Conservation (phyloP, 2,113 vertebrate genomes). For the Microtus pennsylvanicus region DNA sequence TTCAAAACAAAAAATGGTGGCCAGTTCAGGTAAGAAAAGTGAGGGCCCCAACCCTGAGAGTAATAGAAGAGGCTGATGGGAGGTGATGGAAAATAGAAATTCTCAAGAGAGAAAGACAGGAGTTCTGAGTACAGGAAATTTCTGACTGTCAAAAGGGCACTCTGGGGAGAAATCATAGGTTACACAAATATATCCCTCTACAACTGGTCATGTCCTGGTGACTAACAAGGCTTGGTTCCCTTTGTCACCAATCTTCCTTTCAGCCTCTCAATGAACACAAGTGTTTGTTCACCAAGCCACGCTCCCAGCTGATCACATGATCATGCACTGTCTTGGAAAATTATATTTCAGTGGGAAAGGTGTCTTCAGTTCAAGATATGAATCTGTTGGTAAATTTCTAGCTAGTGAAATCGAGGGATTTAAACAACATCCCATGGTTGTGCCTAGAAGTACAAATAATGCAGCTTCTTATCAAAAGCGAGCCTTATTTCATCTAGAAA, state of each 20-base stretch:
- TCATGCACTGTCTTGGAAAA: neutral
- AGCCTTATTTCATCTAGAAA: neutral
- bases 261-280: accelerated
- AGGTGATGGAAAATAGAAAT: neutral
- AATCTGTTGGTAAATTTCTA: neutral
- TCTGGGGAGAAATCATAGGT: neutral
- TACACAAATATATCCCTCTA: neutral
- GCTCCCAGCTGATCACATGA: neutral
- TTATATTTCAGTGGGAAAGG: neutral
- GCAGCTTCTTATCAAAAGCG: neutral
- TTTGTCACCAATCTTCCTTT: accelerated
- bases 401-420: neutral
- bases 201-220: no score
- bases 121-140: neutral
- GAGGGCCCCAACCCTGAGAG: neutral
- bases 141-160: neutral
- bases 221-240: neutral
- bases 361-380: neutral
- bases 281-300: neutral
- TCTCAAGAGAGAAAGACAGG: neutral
- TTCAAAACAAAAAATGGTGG: neutral
- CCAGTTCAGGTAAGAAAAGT: neutral
- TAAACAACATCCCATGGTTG: neutral
- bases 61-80: neutral
- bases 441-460: neutral